These are phyloP conservation scores for Catharus minimus DNA, from an alignment of 2,113 vertebrate species.

Conservation along the genomic window DNA sequence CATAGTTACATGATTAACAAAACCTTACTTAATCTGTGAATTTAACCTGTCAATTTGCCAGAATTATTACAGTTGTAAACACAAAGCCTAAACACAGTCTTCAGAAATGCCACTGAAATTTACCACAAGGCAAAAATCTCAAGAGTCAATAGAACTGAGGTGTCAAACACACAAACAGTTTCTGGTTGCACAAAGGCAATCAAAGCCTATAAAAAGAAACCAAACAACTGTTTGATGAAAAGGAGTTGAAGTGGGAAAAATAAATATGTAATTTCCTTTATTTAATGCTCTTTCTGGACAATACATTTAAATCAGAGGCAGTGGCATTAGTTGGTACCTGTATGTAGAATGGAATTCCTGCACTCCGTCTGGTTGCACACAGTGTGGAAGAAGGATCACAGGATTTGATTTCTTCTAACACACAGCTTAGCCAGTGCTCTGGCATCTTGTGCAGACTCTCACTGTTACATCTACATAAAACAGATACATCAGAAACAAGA, in stretches of 20 bases:
- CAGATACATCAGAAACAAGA: background rate
- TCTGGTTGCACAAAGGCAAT: background rate
- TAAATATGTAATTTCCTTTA: background rate
- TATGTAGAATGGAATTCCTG: constrained; percentile 96
- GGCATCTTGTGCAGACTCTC: constrained; percentile 83
- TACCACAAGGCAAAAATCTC: background rate
- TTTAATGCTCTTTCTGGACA: background rate
- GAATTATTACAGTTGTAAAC: background rate
- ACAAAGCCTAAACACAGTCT: background rate
- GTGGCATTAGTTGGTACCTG: constrained; percentile 77
- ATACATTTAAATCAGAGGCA: background rate
- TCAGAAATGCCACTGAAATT: background rate
- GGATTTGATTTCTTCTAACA: constrained; percentile 89
- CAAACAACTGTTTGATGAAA: background rate
- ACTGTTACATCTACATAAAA: constrained; percentile 78
- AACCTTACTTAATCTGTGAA: background rate
- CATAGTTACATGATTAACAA: background rate
- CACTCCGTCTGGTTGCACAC: constrained; percentile 93
- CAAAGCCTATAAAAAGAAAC: background rate
- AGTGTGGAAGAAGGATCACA: constrained; percentile 90
- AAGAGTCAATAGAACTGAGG: background rate
- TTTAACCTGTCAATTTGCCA: background rate
- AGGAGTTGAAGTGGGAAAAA: background rate
- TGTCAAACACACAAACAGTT: background rate
- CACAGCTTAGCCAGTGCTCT: constrained; percentile 83